These are phyloP conservation scores for Kuschelorhynchus macadamiae DNA, from an alignment of 2,888 invertebrate species.

Conservation along the genomic window DNA sequence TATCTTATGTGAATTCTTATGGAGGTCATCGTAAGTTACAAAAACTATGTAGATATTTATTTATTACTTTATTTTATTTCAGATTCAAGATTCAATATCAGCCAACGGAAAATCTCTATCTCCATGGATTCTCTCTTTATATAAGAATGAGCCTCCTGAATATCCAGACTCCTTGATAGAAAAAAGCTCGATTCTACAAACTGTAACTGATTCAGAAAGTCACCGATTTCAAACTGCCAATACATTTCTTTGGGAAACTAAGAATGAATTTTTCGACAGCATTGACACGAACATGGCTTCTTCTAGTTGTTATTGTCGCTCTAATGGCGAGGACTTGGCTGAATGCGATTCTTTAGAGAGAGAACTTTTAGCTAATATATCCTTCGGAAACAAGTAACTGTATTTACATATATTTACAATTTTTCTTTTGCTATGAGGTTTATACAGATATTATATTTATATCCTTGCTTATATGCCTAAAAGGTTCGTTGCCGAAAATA, in stretches of 20 bases:
- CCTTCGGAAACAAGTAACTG: slow-evolving; percentile 54
- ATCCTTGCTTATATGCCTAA: background rate
- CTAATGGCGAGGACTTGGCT: slow-evolving; percentile 71
- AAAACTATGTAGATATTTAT: no score
- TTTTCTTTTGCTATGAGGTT: background rate
- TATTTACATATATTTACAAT: background rate
- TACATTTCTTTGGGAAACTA: slow-evolving; percentile 72
- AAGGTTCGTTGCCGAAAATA: no score
- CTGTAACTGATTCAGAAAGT: slow-evolving; percentile 61
- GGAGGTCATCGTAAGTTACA: no score
- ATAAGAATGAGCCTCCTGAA: slow-evolving; percentile 53
- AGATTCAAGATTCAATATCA: slow-evolving; percentile 45
- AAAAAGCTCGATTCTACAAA: slow-evolving; percentile 61
- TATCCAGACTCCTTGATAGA: slow-evolving; percentile 71
- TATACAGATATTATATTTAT: background rate
- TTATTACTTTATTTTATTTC: slow-evolving; percentile 10
- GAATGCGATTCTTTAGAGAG: slow-evolving; percentile 74
- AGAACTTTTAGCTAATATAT: slow-evolving; percentile 60
- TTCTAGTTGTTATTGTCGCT: slow-evolving; percentile 67
- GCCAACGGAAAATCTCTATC: slow-evolving; percentile 67
- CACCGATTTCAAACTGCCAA: slow-evolving; percentile 68
- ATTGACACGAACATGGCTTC: slow-evolving; percentile 71
- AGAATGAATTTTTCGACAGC: slow-evolving; percentile 76
- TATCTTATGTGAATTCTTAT: no score
- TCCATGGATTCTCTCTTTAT: slow-evolving; percentile 69